Evolutionary conservation across 2,888 invertebrate genomes (phyloP).

Genomic region (Sinopyrophorus schimmeli): DNA sequence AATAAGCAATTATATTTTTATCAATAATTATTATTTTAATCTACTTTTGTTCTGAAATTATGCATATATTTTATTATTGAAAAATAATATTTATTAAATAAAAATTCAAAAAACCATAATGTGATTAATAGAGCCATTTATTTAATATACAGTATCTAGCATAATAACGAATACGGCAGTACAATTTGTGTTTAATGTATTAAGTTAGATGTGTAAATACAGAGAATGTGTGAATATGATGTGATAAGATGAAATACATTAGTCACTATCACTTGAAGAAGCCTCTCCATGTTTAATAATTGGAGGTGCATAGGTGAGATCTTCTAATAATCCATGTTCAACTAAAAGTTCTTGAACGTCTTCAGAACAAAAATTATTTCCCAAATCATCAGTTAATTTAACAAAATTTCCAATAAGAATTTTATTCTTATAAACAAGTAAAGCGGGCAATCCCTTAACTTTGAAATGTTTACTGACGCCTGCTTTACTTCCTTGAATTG

Average conservation of each 20-base stretch:
- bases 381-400: constrained; percentile 81
- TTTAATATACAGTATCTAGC: too few relatives aligned
- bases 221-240: too few relatives aligned
- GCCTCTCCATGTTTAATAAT: constrained; percentile 50
- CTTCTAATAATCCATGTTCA: constrained; percentile 80
- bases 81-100: too few relatives aligned
- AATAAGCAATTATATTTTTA: constrained; percentile 5
- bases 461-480: constrained; percentile 87
- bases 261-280: constrained; percentile 52
- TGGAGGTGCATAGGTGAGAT: constrained; percentile 64
- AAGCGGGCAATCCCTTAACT: constrained; percentile 84
- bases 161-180: too few relatives aligned
- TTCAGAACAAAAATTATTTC: constrained; percentile 85
- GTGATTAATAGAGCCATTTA: too few relatives aligned
- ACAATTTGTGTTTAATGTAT: too few relatives aligned
- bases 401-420: constrained; percentile 93
- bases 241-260: constrained; percentile 1
- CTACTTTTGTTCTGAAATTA: too few relatives aligned
- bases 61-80: too few relatives aligned
- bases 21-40: too few relatives aligned
- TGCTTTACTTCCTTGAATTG: constrained; percentile 77
- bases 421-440: constrained; percentile 88
- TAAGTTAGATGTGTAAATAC: too few relatives aligned
- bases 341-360: constrained; percentile 90
- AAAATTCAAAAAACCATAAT: too few relatives aligned